Base-by-base conservation (phyloP, 2,888 invertebrate genomes). In the Meiosimyza platycephala region DNA sequence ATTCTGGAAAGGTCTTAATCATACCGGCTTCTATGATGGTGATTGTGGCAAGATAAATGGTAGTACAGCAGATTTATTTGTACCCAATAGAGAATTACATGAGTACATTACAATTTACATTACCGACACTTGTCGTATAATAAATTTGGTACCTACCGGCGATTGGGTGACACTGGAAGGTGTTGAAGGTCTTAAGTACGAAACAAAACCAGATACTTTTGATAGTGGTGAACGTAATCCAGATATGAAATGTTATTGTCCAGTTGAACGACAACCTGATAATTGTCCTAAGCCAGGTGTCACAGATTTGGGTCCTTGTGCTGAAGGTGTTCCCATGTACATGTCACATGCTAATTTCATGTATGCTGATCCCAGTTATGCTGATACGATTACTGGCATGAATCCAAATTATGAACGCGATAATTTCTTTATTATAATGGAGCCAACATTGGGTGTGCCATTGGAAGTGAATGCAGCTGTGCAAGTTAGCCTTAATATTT, bases 291-390 rank as follows among this genome's bases (percentile, higher is more conserved):
- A 83, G 16, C 72, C 80, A 57, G 95, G 95, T 3, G 90, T 92
- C 0, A 89, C 93, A 7, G 92, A 94, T 84, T 90, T 95, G 74
- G 92, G 92, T 0, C 83, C 87, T 6, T 94, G 95, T 83, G 90
- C 92, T 74, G 91, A 88, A 82, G 93, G 92, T 11, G 94, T 94
- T 1, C 96, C 96, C 0, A 93, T 93, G 71, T 93, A 92, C 84
- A 89, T 95, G 55, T 93, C 94, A 0, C 91, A 92, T 79, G 94
- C 95, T 0, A 94, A 95, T 85, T 95, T 95, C 87, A 91, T 93
- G 79, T 85, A 92, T 79, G 91, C 93, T 0, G 93, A 95, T 85
- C 90, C 90, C 0, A 88, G 88, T 79, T 95, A 94, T 81, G 84
- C 88, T 6, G 81, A 88, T 62, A 89, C 89, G 64, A 89, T 95